Conservation (phyloP, 2,797 vertebrate genomes). For the Schizothorax lantsangensis region DNA sequence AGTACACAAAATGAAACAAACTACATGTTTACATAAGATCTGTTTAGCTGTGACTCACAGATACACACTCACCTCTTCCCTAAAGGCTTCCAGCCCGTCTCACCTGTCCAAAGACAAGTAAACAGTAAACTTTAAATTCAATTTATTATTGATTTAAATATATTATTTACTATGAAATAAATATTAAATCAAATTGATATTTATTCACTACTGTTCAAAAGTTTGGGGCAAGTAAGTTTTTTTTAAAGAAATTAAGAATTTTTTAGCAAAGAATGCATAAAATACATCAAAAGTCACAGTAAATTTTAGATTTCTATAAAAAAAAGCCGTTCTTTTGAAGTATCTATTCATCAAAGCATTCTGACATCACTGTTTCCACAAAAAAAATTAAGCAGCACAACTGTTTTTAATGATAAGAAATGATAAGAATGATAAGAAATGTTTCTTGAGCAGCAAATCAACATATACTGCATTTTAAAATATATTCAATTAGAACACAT, state of each 20-base stretch:
- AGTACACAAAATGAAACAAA: conserved; percentile 9
- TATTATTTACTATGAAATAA: background rate
- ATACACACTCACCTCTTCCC: conserved; percentile 83
- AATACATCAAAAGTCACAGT: background rate
- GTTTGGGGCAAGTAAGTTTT: background rate
- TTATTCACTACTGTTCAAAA: background rate
- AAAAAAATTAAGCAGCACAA: background rate
- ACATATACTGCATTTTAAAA: background rate
- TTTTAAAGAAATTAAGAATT: background rate
- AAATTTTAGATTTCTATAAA: background rate
- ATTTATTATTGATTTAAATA: background rate
- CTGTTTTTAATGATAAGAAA: background rate
- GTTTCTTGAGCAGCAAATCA: background rate
- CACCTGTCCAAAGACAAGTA: conserved; percentile 70
- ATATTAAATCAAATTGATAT: background rate
- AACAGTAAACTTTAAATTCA: background rate
- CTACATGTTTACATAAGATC: conserved; percentile 1
- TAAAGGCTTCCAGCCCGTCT: conserved; percentile 96
- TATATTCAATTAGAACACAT: background rate
- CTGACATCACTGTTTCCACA: background rate
- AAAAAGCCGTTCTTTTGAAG: background rate
- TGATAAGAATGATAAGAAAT: background rate
- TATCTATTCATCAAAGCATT: background rate
- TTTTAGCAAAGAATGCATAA: background rate
- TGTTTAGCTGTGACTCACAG: background rate